phyloP scores from a whole-genome alignment of 2,888 invertebrate species.

The Entomobrya proxima region DNA sequence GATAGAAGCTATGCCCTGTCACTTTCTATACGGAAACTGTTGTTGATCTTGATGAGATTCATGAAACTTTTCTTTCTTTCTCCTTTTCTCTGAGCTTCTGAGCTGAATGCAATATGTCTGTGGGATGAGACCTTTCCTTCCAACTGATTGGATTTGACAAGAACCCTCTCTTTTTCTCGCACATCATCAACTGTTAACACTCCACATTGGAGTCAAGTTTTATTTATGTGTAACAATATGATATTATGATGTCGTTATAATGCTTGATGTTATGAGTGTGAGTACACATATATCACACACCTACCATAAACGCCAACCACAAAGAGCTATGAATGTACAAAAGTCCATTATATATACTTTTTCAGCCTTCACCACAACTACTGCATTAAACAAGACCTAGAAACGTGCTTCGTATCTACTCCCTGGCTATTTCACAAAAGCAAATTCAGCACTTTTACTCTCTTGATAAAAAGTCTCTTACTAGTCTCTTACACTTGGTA shows the following conservation, averaged over 20 bases:
- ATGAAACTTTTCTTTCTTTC: constrained; percentile 24
- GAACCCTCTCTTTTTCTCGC: constrained; percentile 23
- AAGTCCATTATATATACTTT: constrained; percentile 28
- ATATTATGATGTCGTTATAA: constrained; percentile 17
- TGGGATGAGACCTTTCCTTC: constrained; percentile 52
- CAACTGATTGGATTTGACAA: constrained; percentile 60
- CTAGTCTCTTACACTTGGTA: background rate
- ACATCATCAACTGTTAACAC: constrained; percentile 38
- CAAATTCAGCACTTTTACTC: constrained; percentile 62
- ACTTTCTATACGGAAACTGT: constrained; percentile 42
- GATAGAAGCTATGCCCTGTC: constrained; percentile 37
- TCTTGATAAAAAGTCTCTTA: constrained; percentile 49
- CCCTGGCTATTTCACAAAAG: constrained; percentile 51
- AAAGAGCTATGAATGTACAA: background rate
- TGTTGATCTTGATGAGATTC: constrained; percentile 53
- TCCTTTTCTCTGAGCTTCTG: constrained; percentile 9
- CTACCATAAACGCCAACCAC: background rate
- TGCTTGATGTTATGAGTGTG: background rate
- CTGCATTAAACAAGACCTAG: constrained; percentile 28
- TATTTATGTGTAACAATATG: constrained; percentile 17
- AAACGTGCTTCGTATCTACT: constrained; percentile 52
- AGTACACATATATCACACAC: constrained; percentile 3
- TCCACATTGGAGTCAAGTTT: constrained; percentile 29
- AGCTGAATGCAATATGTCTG: constrained; percentile 52
- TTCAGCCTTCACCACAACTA: background rate